Percentiles rank a stretch among this genome's conserved stretches.
These are phyloP conservation scores for Matsumurasca onukii DNA, from an alignment of 1,140 invertebrate genomes.

Conservation along the genomic window DNA sequence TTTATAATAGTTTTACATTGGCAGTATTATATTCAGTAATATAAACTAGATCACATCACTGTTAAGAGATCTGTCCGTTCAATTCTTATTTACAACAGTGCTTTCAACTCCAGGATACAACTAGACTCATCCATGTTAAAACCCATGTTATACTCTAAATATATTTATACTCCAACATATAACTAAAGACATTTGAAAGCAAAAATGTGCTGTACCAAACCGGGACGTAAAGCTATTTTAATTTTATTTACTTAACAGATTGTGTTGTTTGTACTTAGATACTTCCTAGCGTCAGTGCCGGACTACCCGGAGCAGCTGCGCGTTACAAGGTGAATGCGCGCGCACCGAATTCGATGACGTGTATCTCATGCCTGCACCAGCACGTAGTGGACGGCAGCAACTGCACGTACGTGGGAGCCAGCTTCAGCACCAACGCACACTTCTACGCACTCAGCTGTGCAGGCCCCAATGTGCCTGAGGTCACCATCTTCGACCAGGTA, in stretches of 20 bases:
- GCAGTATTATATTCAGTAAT: no score
- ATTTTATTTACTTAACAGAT: not conserved
- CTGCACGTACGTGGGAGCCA: slow-evolving; percentile 66
- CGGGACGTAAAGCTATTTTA: no score
- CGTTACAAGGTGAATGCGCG: slow-evolving; percentile 31
- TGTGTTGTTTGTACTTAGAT: slow-evolving; percentile 50
- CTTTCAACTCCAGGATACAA: no score
- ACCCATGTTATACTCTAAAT: no score
- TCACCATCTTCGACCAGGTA: slow-evolving; percentile 38
- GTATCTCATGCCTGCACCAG: slow-evolving; percentile 48
- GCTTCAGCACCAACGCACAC: slow-evolving; percentile 60
- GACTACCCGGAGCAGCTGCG: slow-evolving; percentile 41
- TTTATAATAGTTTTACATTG: no score
- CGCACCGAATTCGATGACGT: slow-evolving; percentile 41
- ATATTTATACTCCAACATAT: no score
- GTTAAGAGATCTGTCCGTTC: no score
- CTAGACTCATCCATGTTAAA: no score
- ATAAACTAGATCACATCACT: no score
- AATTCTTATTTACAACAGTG: no score
- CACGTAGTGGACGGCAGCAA: slow-evolving; percentile 52
- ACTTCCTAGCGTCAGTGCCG: slow-evolving; percentile 64
- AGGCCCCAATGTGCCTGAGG: slow-evolving; percentile 59
- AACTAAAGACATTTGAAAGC: no score
- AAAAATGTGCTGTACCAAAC: no score
- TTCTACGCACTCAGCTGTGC: slow-evolving; percentile 72